These are phyloP conservation scores for Bombyx mori DNA, from an alignment of 1,140 invertebrate genomes.

Conservation along the genomic window DNA sequence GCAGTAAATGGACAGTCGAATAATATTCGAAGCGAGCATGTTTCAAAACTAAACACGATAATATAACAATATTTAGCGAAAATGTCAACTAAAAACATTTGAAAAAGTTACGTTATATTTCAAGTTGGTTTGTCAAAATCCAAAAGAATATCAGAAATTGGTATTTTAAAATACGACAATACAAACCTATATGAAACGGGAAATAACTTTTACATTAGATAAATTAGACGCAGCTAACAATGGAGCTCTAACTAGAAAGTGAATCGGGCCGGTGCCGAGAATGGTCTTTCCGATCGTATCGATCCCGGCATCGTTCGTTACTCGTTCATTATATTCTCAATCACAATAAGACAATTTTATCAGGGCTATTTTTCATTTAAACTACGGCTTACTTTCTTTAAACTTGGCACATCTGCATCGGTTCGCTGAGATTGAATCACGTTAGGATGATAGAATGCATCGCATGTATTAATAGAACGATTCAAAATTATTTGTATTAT, in stretches of 20 bases:
- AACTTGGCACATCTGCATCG: too few species aligned
- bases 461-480: too few species aligned
- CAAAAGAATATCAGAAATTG: too few species aligned
- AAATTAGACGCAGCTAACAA: conserved; percentile 44
- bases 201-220: conserved; percentile 36
- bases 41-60: conserved; percentile 7
- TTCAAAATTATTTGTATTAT: too few species aligned
- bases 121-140: too few species aligned
- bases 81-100: too few species aligned
- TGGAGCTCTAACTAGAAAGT: conserved; percentile 51
- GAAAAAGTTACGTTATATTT: background rate
- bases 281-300: conserved; percentile 51
- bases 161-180: too few species aligned
- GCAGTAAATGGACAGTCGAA: conserved; percentile 15
- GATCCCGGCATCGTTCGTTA: conserved; percentile 27
- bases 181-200: background rate
- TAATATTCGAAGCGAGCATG: conserved; percentile 23
- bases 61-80: background rate
- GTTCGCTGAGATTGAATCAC: too few species aligned
- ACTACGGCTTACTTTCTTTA: too few species aligned
- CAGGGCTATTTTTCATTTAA: too few species aligned
- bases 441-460: too few species aligned
- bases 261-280: conserved; percentile 38
- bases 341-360: conserved; percentile 30
- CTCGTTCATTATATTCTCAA: conserved; percentile 40